Evolutionary conservation across 2,888 invertebrate genomes (phyloP), one percentile per base, ranked within the genome.

Genomic region (Troglohyphantes excavatus): DNA sequence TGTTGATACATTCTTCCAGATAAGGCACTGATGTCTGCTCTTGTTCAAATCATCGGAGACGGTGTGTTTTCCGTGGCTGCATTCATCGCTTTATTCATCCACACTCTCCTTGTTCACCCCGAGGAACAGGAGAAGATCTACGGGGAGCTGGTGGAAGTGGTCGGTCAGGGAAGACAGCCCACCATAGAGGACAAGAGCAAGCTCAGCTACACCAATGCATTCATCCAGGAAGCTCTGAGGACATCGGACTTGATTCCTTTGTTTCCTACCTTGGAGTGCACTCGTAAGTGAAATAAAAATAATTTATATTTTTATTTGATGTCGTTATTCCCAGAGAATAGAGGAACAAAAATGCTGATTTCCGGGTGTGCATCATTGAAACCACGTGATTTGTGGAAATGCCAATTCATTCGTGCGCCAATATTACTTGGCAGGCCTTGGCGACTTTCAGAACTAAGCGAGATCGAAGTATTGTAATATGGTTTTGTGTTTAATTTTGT

Each of bases 231-330:
- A 94, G 96, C 96, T 0, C 93, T 97, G 0, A 94, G 97, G 75
- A 95, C 95, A 82, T 95, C 96, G 0, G 97, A 97, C 0, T 97
- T 98, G 86, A 97, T 98, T 0, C 97, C 97, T 0, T 97, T 97
- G 92, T 97, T 97, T 0, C 97, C 97, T 0, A 96, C 96, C 0
- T 95, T 96, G 92, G 96, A 96, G 43, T 84, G 84, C 23, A 67
- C 84, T n/a, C 73, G 84, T 84, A 67, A 84, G 83, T 72, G 17
- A 43, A 9, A 5, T 2, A 43, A 23, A 43, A 33, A 7, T n/a
- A n/a, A n/a, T n/a, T n/a, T n/a, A n/a, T n/a, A n/a, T n/a, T n/a
- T n/a, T n/a, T n/a, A n/a, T n/a, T n/a, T n/a, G n/a, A n/a, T n/a
- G n/a, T n/a, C n/a, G n/a, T n/a, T n/a, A n/a, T n/a, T n/a, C n/a